Conservation (phyloP, 2,888 invertebrate species). For the Drosophila atripex region DNA sequence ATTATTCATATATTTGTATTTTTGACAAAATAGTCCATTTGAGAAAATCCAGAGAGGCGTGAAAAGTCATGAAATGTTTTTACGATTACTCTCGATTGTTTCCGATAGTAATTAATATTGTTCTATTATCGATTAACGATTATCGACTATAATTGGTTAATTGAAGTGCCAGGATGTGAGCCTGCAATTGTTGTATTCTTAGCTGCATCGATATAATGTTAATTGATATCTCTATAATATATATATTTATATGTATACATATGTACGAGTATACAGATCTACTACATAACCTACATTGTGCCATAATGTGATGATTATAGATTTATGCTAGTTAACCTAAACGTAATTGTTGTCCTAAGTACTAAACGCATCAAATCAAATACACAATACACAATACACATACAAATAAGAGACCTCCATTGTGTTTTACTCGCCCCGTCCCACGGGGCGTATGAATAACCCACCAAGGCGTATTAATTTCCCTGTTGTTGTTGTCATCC, state of each 20-base stretch:
- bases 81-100: slow-evolving; percentile 1
- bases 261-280: slow-evolving; percentile 33
- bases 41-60: slow-evolving; percentile 4
- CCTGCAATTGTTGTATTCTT: neutral
- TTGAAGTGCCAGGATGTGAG: neutral
- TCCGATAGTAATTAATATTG: neutral
- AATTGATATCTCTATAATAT: slow-evolving; percentile 13
- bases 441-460: slow-evolving; percentile 40
- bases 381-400: slow-evolving; percentile 28
- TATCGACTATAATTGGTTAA: neutral
- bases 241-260: slow-evolving; percentile 19
- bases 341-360: slow-evolving; percentile 58
- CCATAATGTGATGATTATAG: slow-evolving; percentile 81
- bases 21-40: too few relatives aligned
- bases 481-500: neutral
- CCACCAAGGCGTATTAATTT: slow-evolving; percentile 23
- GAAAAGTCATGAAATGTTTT: slow-evolving; percentile 1
- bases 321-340: slow-evolving; percentile 67
- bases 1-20: neutral
- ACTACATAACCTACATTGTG: slow-evolving; percentile 67
- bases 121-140: too few relatives aligned
- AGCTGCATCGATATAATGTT: slow-evolving; percentile 6
- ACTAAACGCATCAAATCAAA: slow-evolving; percentile 48
- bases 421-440: slow-evolving; percentile 7
- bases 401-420: slow-evolving; percentile 12